Conservation (phyloP, 2,888 invertebrate genomes). For the Agapostemon virescens region DNA sequence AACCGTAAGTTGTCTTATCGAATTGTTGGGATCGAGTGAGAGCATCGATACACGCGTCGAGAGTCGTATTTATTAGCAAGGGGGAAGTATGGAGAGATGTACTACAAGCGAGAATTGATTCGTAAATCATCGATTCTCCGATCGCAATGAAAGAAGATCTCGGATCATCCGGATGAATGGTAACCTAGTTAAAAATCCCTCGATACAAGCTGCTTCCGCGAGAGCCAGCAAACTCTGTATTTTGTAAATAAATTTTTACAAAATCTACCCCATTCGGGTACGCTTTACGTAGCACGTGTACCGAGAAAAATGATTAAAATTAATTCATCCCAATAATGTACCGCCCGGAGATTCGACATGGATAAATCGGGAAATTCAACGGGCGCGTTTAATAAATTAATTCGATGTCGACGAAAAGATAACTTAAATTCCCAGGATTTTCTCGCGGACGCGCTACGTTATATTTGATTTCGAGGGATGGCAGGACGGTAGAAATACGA, state of each 20-base stretch:
- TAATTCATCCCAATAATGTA: not conserved
- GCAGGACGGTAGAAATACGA: slow-evolving; percentile 9
- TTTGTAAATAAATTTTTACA: too few relatives aligned
- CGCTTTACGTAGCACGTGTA: not conserved
- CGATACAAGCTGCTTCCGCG: not conserved
- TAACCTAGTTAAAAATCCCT: too few relatives aligned
- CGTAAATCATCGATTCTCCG: too few relatives aligned
- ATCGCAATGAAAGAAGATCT: not conserved
- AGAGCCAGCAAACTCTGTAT: not conserved
- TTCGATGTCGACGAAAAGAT: not conserved
- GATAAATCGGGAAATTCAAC: not conserved
- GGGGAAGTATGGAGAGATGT: too few relatives aligned
- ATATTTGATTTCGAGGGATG: not conserved
- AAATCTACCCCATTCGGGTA: too few relatives aligned
- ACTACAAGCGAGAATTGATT: too few relatives aligned
- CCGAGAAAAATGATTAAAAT: not conserved
- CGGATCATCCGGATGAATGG: not conserved
- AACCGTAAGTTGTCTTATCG: not conserved
- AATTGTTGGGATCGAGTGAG: not conserved
- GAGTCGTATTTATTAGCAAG: too few relatives aligned
- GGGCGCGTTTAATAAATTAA: not conserved
- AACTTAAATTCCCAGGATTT: not conserved
- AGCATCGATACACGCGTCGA: not conserved
- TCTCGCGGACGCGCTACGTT: not conserved
- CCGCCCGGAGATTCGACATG: not conserved